Evolutionary conservation across 2,888 invertebrate genomes (phyloP).

Genomic region (Leucania comma): DNA sequence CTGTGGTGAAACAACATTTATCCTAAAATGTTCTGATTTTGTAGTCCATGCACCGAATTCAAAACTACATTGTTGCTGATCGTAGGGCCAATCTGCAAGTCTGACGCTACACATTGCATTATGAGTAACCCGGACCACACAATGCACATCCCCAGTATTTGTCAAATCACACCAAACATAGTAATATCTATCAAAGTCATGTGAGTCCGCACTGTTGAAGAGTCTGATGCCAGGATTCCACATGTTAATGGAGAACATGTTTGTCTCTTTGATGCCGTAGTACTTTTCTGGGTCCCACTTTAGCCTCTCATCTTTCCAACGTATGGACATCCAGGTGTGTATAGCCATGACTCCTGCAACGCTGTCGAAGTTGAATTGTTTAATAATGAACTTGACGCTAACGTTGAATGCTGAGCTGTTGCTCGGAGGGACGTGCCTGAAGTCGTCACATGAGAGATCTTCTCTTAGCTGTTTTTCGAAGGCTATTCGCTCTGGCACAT

Average conservation of each 20-base stretch:
- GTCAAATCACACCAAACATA: slow-evolving; percentile 56
- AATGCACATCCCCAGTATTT: slow-evolving; percentile 58
- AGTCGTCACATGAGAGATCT: slow-evolving; percentile 19
- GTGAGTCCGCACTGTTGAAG: slow-evolving; percentile 55
- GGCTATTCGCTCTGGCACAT: slow-evolving; percentile 44
- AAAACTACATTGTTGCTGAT: slow-evolving; percentile 68
- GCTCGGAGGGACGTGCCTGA: neutral
- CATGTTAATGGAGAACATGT: slow-evolving; percentile 27
- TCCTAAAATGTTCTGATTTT: slow-evolving; percentile 36
- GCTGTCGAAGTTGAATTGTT: slow-evolving; percentile 67
- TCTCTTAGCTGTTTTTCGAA: slow-evolving; percentile 63
- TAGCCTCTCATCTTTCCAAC: slow-evolving; percentile 70
- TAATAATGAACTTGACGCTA: slow-evolving; percentile 61
- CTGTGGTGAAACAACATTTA: slow-evolving; percentile 52
- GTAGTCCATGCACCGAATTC: slow-evolving; percentile 51
- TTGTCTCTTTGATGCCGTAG: slow-evolving; percentile 56
- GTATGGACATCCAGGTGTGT: slow-evolving; percentile 53
- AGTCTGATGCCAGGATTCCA: slow-evolving; percentile 69
- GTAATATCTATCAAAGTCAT: slow-evolving; percentile 33
- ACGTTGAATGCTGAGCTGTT: slow-evolving; percentile 48
- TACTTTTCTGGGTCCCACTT: slow-evolving; percentile 71
- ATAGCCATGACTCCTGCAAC: slow-evolving; percentile 64
- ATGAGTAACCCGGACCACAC: slow-evolving; percentile 37
- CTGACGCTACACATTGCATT: slow-evolving; percentile 62
- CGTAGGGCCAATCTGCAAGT: slow-evolving; percentile 74